These are phyloP conservation scores for Marisa cornuarietis DNA, from an alignment of 1,140 invertebrate genomes.

Conservation along the genomic window DNA sequence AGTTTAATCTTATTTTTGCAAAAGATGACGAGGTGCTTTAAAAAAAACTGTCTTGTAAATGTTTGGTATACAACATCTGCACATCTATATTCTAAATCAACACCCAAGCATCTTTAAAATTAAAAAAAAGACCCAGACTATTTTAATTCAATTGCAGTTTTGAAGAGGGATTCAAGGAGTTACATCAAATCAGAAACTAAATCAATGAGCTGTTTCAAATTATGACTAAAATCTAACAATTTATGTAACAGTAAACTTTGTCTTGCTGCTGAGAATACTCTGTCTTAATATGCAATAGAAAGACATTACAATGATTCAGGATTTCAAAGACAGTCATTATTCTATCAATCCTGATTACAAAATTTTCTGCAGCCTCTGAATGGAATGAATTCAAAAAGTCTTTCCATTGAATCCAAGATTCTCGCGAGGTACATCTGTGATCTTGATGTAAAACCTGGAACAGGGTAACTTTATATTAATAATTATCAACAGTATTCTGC, in stretches of 20 bases:
- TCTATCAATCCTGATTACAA: not conserved
- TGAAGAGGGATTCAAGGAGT: too few species aligned
- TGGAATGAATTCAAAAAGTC: slow-evolving; percentile 25
- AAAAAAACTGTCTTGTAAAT: too few species aligned
- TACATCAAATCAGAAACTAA: too few species aligned
- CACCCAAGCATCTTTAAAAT: too few species aligned
- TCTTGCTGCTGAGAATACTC: not conserved
- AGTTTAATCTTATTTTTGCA: too few species aligned
- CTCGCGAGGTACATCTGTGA: slow-evolving; percentile 19
- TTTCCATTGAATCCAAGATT: slow-evolving; percentile 30
- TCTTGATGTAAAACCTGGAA: slow-evolving; percentile 33
- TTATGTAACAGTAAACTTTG: not conserved
- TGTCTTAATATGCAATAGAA: too few species aligned
- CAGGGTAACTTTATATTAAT: not conserved
- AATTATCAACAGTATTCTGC: not conserved
- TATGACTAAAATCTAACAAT: not conserved
- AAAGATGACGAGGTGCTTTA: too few species aligned
- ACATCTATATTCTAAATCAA: too few species aligned
- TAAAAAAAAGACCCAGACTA: too few species aligned
- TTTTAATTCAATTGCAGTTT: too few species aligned
- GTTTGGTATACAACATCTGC: too few species aligned
- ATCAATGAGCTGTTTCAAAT: not conserved
- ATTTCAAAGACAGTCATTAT: not conserved
- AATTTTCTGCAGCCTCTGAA: too few species aligned
- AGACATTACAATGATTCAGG: not conserved